Conservation (phyloP, 2,113 vertebrate genomes). For the Eptatretus burgeri region DNA sequence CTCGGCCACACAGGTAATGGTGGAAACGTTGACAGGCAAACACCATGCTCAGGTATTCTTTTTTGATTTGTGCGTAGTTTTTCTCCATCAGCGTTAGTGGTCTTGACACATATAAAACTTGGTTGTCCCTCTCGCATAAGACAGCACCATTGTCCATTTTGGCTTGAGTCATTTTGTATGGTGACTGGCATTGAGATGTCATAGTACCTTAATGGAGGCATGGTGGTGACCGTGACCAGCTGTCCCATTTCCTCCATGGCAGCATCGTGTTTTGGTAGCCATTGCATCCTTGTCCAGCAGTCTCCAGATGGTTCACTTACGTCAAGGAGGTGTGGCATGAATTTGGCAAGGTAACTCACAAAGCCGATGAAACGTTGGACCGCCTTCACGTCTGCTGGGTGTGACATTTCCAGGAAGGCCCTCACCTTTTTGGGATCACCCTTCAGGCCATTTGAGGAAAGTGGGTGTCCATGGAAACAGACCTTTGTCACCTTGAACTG, state of each 20-base stretch:
- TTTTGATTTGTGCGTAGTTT: not conserved
- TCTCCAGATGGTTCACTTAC: conserved; percentile 11
- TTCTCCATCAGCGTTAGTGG: not conserved
- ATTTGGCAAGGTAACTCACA: conserved; percentile 12
- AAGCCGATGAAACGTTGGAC: conserved; percentile 10
- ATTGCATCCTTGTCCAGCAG: conserved; percentile 11
- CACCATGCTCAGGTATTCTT: not conserved
- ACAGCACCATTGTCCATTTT: not conserved
- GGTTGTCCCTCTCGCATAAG: not conserved
- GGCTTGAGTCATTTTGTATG: conserved; percentile 11
- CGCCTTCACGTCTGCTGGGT: conserved; percentile 9
- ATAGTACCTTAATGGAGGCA: conserved; percentile 11
- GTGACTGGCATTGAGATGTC: conserved; percentile 11
- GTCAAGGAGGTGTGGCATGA: conserved; percentile 10
- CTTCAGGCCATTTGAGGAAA: conserved; percentile 8
- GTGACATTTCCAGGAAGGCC: not conserved
- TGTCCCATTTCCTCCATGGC: conserved; percentile 11
- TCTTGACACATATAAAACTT: not conserved
- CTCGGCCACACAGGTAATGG: not conserved
- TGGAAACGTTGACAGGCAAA: not conserved
- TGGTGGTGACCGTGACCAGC: conserved; percentile 8
- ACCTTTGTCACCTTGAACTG: conserved; percentile 10
- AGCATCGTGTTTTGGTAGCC: conserved; percentile 11
- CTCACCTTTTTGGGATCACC: not conserved
- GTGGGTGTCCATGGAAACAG: conserved; percentile 9